Base-by-base conservation (phyloP, 2,113 vertebrate species). In the Etheostoma spectabile region DNA sequence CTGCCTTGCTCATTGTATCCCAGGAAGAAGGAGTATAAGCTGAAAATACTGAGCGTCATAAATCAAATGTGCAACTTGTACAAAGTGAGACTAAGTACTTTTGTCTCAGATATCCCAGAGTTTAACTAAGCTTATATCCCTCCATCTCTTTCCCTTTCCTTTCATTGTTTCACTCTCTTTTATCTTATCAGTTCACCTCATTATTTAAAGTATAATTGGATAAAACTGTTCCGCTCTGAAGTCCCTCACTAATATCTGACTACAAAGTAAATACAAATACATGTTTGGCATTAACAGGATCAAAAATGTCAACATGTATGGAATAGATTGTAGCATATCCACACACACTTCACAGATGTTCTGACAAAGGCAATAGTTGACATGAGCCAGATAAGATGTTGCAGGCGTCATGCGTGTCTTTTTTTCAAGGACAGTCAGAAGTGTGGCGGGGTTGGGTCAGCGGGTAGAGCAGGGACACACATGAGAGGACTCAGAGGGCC, bases 21-120 rank as follows among this genome's bases (percentile, higher is more conserved):
- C 30, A 65, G 49, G 38, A 55, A 38, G 55, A 70, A 51, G 35
- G 48, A 61, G 24, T 33, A 60, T 27, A 1, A 73, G 67, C 42
- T 68, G 68, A 80, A 84, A 73, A 80, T 63, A 35, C n/a, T 62
- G 72, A 18, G 48, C 48, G 66, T 19, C 63, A 38, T 27, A 59
- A 68, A 53, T 80, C 77, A 83, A 30, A 83, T 69, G 66, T 57
- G 33, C 27, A 66, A 35, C 59, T 22, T 35, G 55, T 16, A 72
- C 56, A 57, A 33, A 83, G 2, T 67, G 66, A 76, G 49, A 68
- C 16, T 24, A 66, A 48, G 27, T 57, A 55, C 63, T 67, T 30
- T 73, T 56, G 52, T 74, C 27, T 77, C 73, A 57, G 46, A 64
- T n/a, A n/a, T 71, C 55, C 52, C 73, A 60, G n/a, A 51, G 46